These are phyloP conservation scores for Spinus olivaceus DNA, from an alignment of 2,797 vertebrate species.

Conservation along the genomic window DNA sequence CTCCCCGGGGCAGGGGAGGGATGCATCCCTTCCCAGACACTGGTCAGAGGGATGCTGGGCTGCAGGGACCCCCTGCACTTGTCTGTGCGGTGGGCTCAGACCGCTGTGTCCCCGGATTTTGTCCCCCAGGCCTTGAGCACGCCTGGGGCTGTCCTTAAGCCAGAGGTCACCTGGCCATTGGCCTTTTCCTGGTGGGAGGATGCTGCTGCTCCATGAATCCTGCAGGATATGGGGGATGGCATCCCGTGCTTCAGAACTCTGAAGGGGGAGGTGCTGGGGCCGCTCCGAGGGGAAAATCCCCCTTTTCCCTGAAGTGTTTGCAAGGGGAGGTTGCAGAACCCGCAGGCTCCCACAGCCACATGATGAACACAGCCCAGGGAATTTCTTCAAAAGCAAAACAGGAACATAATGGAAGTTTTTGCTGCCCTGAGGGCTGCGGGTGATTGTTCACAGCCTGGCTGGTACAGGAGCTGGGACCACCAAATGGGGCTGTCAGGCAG, in stretches of 20 bases:
- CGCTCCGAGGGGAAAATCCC: background rate
- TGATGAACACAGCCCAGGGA: fast-evolving
- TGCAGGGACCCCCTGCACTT: fast-evolving
- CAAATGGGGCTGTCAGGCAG: fast-evolving
- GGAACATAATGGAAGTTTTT: background rate
- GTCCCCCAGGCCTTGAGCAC: background rate
- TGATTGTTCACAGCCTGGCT: background rate
- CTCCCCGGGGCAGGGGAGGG: background rate
- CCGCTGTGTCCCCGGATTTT: background rate
- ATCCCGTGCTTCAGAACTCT: fast-evolving
- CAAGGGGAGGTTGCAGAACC: background rate
- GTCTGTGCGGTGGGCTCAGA: background rate
- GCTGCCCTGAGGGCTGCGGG: background rate
- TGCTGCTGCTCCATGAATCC: background rate
- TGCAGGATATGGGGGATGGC: background rate
- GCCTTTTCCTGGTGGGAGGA: background rate
- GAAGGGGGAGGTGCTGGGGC: background rate
- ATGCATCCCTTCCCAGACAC: fast-evolving
- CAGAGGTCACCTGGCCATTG: background rate
- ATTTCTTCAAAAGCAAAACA: background rate
- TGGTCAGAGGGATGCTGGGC: background rate
- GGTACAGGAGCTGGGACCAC: background rate
- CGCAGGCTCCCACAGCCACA: fast-evolving
- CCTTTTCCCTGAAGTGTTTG: background rate
- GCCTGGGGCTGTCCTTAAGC: background rate